Conservation (phyloP, 2,888 invertebrate species). For the Elaeidobius kamerunicus region DNA sequence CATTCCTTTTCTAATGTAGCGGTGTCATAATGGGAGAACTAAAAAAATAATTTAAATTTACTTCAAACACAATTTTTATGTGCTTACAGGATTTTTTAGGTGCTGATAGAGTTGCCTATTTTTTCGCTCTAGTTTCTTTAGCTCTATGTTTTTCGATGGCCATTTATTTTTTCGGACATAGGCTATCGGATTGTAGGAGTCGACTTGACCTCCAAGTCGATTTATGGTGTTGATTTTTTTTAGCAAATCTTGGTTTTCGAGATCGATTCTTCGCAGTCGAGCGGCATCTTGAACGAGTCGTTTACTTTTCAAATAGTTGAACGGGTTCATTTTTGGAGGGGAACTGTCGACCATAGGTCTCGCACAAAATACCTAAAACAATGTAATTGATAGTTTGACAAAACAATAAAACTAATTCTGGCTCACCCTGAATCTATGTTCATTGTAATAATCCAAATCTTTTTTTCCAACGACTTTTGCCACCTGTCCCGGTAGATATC, state of each 20-base stretch:
- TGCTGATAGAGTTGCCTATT: constrained; percentile 33
- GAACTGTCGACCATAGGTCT: constrained; percentile 51
- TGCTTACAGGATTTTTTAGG: constrained; percentile 34
- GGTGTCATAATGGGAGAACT: constrained; percentile 38
- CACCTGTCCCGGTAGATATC: constrained; percentile 43
- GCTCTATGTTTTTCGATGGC: constrained; percentile 35
- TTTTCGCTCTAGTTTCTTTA: constrained; percentile 37
- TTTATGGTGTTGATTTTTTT: constrained; percentile 59
- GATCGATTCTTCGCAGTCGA: constrained; percentile 51
- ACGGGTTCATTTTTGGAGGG: constrained; percentile 55
- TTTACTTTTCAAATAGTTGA: constrained; percentile 53
- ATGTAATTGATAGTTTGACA: not conserved
- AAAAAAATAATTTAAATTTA: constrained; percentile 10
- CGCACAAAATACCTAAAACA: constrained; percentile 39
- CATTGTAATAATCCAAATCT: constrained; percentile 40
- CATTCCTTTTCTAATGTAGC: constrained; percentile 36
- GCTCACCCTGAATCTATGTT: constrained; percentile 38
- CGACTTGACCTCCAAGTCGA: constrained; percentile 45
- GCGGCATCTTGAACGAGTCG: constrained; percentile 44
- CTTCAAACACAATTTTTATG: no score
- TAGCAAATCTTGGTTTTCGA: constrained; percentile 58
- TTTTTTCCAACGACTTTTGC: constrained; percentile 17
- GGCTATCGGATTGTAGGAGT: constrained; percentile 41
- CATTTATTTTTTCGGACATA: constrained; percentile 40
- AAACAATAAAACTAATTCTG: not conserved